Percentiles rank a stretch among this genome's conserved stretches.
These are phyloP conservation scores for Atrichornis clamosus DNA, from an alignment of 2,113 vertebrate species.

Conservation along the genomic window DNA sequence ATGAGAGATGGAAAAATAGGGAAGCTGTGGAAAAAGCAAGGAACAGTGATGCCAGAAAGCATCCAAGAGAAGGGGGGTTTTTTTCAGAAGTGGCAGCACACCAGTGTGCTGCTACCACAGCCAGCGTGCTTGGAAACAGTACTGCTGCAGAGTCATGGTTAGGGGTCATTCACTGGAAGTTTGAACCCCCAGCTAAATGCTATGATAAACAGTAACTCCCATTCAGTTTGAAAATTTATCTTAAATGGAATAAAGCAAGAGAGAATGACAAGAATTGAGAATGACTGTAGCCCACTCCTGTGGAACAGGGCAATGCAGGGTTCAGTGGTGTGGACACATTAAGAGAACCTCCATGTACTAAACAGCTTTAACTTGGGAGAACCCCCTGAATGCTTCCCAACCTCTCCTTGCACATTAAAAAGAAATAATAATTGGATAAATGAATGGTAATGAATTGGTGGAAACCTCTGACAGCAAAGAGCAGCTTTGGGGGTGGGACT, in stretches of 20 bases:
- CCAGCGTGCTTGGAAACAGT: background rate
- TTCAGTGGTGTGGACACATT: background rate
- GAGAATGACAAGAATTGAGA: background rate
- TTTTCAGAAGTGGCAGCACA: background rate
- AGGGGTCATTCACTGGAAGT: accelerated
- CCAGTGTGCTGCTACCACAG: background rate
- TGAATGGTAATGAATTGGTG: background rate
- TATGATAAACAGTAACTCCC: background rate
- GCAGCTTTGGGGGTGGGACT: background rate
- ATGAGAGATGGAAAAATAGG: background rate
- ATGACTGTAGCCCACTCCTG: background rate
- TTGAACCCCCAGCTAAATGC: background rate
- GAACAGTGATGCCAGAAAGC: background rate
- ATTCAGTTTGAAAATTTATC: background rate
- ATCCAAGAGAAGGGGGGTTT: background rate
- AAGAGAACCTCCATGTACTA: background rate
- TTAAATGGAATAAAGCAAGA: background rate
- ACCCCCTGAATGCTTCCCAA: background rate
- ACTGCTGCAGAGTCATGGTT: background rate
- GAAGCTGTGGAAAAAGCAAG: background rate
- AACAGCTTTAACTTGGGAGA: background rate
- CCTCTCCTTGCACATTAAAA: background rate
- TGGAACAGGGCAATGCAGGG: background rate
- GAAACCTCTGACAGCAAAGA: background rate
- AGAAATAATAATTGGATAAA: background rate